These are phyloP conservation scores for Trichomalopsis sarcophagae DNA, from an alignment of 1,140 invertebrate species.

Conservation along the genomic window DNA sequence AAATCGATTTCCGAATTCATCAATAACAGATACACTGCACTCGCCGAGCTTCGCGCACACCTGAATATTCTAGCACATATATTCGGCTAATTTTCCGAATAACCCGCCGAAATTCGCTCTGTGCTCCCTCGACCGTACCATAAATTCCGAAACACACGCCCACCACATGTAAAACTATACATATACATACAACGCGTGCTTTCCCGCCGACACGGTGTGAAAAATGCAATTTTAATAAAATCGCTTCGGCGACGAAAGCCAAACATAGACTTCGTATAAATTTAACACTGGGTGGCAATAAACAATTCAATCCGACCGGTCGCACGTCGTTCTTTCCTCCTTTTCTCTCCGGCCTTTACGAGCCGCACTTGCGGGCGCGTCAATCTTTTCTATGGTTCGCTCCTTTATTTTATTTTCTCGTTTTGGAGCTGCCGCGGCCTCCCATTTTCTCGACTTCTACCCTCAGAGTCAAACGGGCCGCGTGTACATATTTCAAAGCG, in stretches of 20 bases:
- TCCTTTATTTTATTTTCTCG: slow-evolving; percentile 28
- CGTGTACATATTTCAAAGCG: slow-evolving; percentile 13
- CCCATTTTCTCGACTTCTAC: too few relatives aligned
- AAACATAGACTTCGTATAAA: not conserved
- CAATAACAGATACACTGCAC: not conserved
- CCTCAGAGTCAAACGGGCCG: too few relatives aligned
- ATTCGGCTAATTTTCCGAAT: not conserved
- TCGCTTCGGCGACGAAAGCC: too few relatives aligned
- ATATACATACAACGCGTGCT: too few relatives aligned
- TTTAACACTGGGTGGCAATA: not conserved
- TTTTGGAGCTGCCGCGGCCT: not conserved
- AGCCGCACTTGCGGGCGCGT: not conserved
- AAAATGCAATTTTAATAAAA: too few relatives aligned
- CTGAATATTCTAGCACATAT: not conserved
- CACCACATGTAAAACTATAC: too few relatives aligned
- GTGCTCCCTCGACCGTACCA: too few relatives aligned
- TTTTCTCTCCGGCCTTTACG: not conserved
- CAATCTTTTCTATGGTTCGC: slow-evolving; percentile 11
- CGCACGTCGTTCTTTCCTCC: not conserved
- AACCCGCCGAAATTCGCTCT: not conserved
- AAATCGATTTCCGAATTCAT: not conserved
- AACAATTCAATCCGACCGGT: slow-evolving; percentile 22
- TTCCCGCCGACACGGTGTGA: too few relatives aligned
- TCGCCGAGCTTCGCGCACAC: not conserved
- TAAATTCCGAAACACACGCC: too few relatives aligned